These are phyloP conservation scores for Lutra lutra DNA, from an alignment of 2,797 vertebrate genomes.

Conservation along the genomic window DNA sequence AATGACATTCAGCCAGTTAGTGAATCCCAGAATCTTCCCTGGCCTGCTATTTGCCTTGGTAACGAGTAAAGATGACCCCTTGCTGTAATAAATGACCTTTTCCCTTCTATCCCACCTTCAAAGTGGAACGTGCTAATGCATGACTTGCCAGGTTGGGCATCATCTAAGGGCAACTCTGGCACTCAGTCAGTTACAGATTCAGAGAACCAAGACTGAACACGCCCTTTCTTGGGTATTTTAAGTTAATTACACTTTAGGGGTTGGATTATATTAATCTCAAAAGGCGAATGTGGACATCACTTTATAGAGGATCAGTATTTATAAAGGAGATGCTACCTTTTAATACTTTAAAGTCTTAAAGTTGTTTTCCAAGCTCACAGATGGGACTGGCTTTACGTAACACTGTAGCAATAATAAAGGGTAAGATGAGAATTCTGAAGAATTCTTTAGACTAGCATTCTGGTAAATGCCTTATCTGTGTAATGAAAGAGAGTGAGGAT, in stretches of 20 bases:
- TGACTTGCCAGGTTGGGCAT: neutral
- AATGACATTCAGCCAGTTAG: neutral
- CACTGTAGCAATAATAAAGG: neutral
- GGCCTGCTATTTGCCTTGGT: neutral
- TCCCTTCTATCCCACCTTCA: neutral
- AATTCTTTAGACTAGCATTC: neutral
- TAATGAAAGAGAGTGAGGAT: neutral
- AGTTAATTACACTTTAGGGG: neutral
- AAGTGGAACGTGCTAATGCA: neutral
- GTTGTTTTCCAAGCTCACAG: neutral
- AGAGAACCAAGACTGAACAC: neutral
- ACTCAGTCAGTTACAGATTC: rapidly evolving
- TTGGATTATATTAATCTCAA: neutral
- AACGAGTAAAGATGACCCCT: neutral
- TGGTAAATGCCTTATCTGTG: neutral
- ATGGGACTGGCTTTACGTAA: constrained; percentile 5
- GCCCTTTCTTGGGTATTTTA: neutral
- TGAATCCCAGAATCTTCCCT: neutral
- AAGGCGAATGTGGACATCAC: neutral
- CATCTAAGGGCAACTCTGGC: neutral
- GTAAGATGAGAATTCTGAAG: neutral
- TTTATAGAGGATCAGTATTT: neutral
- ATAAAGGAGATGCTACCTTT: neutral
- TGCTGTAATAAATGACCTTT: neutral
- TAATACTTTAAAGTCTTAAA: constrained; percentile 40